Evolutionary conservation across 2,113 vertebrate genomes (phyloP).

Genomic region (Saimiri boliviensis): DNA sequence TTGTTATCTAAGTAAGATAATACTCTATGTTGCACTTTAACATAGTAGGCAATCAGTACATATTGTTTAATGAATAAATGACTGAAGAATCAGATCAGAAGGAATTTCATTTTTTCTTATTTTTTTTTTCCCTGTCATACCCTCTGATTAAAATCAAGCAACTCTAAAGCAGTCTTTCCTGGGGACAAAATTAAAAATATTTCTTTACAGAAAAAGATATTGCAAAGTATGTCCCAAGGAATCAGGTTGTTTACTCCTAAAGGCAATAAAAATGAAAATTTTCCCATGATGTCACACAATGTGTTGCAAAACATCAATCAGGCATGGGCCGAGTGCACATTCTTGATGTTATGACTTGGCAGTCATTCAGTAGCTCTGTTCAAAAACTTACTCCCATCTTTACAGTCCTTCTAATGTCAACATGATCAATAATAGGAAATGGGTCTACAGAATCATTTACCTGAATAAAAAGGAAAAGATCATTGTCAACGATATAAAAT

Average conservation of each 20-base stretch:
- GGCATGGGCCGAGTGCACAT: not conserved
- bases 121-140: not conserved
- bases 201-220: not conserved
- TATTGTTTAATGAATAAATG: conserved; percentile 5
- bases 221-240: not conserved
- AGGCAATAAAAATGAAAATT: conserved; percentile 17
- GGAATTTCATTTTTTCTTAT: not conserved
- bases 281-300: not conserved
- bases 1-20: not conserved
- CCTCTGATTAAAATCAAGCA: not conserved
- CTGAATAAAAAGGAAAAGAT: not conserved
- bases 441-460: not conserved
- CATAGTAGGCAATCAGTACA: not conserved
- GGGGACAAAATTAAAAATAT: not conserved
- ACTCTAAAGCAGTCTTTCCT: not conserved
- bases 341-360: not conserved
- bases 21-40: not conserved
- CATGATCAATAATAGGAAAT: not conserved
- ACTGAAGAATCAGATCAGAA: not conserved
- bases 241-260: not conserved
- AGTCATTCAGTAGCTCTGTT: not conserved
- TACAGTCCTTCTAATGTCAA: not conserved
- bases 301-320: conserved; percentile 20
- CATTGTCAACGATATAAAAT: not conserved
- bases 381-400: not conserved